Evolutionary conservation across 2,888 invertebrate species (phyloP), one percentile per base, ranked within the genome.

Genomic region (Hetaerina titia): DNA sequence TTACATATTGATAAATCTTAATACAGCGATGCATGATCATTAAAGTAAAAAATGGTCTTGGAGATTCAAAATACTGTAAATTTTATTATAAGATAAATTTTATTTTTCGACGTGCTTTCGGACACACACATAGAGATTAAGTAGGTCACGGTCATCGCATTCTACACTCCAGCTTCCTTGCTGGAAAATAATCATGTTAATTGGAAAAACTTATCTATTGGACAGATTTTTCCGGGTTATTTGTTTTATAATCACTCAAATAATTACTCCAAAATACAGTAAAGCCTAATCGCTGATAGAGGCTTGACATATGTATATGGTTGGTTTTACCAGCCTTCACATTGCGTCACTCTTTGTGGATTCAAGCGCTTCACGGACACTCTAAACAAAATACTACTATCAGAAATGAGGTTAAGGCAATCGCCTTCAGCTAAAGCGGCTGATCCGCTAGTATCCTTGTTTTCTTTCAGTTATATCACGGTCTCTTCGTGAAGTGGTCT

Each of bases 401-500:
- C 56, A 56, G 92, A 92, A 92, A 92, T 92, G 69, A 92, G 92
- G 92, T 92, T 64, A 92, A 92, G 92, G 92, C 69, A 92, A 92
- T 92, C 92, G 69, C 45, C 92, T 92, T 56, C 45, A 31, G n/a
- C 45, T 56, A 92, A 92, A 25, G 69, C 92, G 64, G 56, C 56
- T 19, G 69, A 92, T 92, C 92, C 60, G 69, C 69, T 92, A 69
- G 13, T 45, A 92, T 92, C 92, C 69, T 69, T 74, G n/a, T 92
- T 56, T 9, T 56, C 56, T 92, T 60, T 69, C 92, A 92, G 92
- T 92, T 92, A 56, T 69, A 92, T 56, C 92, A 15, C n/a, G 69
- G 56, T 69, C 56, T 74, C 56, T 22, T 9, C 22, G 64, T 69
- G 69, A 69, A 92, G 69, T 69, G 69, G 69, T 57, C 63, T 64